Conservation (phyloP, 2,113 vertebrate species). For the Nyctibius bracteatus region DNA sequence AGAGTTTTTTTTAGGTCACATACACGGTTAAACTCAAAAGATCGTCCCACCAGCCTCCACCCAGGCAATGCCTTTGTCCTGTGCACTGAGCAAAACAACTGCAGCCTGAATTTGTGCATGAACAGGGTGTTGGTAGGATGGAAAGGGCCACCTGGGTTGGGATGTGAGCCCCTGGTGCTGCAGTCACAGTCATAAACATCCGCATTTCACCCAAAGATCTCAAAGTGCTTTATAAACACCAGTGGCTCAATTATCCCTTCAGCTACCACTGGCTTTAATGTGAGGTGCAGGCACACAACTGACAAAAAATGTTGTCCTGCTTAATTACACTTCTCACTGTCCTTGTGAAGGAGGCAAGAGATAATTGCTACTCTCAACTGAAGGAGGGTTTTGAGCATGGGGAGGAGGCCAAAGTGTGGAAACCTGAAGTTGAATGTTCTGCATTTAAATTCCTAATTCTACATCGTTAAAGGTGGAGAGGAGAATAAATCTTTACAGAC, state of each 20-base stretch:
- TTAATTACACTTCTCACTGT: not conserved
- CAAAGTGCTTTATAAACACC: not conserved
- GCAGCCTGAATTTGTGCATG: not conserved
- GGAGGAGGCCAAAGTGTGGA: not conserved
- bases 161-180: not conserved
- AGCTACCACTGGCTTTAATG: not conserved
- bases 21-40: not conserved
- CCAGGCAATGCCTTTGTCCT: not conserved
- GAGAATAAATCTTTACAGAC: not conserved
- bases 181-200: not conserved
- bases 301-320: not conserved
- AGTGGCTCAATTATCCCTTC: not conserved
- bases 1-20: not conserved
- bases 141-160: not conserved
- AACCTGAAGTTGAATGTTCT: not conserved
- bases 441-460: not conserved
- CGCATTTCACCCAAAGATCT: not conserved
- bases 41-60: too few relatives aligned
- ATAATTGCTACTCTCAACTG: not conserved
- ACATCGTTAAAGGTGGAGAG: not conserved
- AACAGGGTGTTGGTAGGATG: accelerated
- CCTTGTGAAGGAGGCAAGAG: not conserved
- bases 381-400: not conserved
- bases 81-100: not conserved
- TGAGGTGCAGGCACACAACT: not conserved